These are phyloP conservation scores for Ichneumoninae sp. DNA, from an alignment of 2,888 invertebrate genomes.

Conservation along the genomic window DNA sequence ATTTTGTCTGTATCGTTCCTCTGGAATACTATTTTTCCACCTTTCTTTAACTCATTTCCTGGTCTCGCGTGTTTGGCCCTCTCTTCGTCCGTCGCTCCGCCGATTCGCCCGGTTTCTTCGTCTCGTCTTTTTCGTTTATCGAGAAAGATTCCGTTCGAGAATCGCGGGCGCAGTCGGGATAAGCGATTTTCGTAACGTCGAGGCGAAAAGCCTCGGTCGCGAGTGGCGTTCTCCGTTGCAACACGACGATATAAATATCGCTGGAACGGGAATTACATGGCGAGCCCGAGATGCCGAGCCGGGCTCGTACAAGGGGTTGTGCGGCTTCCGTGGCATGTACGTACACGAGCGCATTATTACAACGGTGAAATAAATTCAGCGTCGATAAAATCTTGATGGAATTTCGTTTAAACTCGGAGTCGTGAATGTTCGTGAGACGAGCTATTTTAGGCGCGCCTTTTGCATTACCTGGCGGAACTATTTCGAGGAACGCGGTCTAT, in stretches of 20 bases:
- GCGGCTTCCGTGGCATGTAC: slow-evolving; percentile 12
- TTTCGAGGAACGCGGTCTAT: neutral
- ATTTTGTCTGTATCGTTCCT: too few species aligned
- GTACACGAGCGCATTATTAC: slow-evolving; percentile 45
- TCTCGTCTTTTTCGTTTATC: slow-evolving; percentile 52
- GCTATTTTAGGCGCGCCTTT: slow-evolving; percentile 15
- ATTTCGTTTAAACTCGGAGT: slow-evolving; percentile 49
- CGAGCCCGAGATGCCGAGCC: slow-evolving; percentile 40
- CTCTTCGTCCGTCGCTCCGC: slow-evolving; percentile 3
- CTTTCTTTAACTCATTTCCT: slow-evolving; percentile 25
- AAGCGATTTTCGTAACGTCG: slow-evolving; percentile 54
- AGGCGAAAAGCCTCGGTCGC: slow-evolving; percentile 23
- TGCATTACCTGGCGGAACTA: slow-evolving; percentile 11
- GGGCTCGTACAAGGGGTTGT: slow-evolving; percentile 22
- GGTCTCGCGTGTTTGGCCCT: slow-evolving; percentile 21
- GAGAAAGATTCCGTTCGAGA: slow-evolving; percentile 54
- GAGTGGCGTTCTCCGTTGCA: slow-evolving; percentile 20
- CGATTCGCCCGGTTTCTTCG: slow-evolving; percentile 27
- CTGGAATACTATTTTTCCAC: neutral
- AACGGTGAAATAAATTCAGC: slow-evolving; percentile 38
- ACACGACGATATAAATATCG: slow-evolving; percentile 65
- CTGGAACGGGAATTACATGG: slow-evolving; percentile 64
- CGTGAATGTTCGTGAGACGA: slow-evolving; percentile 27
- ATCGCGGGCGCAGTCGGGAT: slow-evolving; percentile 15
- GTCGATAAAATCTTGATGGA: slow-evolving; percentile 57